Evolutionary conservation across 2,113 vertebrate species (phyloP).

Genomic region (Melanostigma gelatinosum): DNA sequence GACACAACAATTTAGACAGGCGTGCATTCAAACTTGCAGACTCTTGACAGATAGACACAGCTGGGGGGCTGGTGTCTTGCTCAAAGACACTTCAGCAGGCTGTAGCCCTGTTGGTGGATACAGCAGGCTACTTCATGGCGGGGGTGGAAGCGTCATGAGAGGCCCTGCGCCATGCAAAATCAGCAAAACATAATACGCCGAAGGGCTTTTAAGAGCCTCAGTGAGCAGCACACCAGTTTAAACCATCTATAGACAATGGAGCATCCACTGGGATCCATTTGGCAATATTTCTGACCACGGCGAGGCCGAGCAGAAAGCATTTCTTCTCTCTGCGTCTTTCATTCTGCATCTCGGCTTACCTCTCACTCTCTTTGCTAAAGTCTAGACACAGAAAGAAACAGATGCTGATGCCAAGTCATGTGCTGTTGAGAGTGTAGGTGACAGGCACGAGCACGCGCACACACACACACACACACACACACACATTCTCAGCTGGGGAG

Average conservation of each 20-base stretch:
- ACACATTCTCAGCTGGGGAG: conserved; percentile 28
- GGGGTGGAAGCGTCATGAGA: background rate
- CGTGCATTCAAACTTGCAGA: background rate
- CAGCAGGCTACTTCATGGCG: background rate
- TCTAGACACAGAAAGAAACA: conserved; percentile 64
- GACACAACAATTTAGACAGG: background rate
- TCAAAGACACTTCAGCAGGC: conserved; percentile 5
- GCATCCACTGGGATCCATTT: conserved; percentile 68
- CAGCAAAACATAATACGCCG: conserved; percentile 41
- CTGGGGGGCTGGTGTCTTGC: conserved; percentile 23
- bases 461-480: conserved; percentile 9
- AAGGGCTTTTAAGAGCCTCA: conserved; percentile 49
- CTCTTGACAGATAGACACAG: background rate
- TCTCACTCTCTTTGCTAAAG: conserved; percentile 31
- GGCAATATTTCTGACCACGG: conserved; percentile 42
- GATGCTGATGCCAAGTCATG: conserved; percentile 59
- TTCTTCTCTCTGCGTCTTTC: conserved; percentile 53
- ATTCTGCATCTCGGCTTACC: conserved; percentile 55
- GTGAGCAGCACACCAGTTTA: conserved; percentile 65
- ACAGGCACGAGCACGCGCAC: conserved; percentile 41
- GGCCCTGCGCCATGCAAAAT: conserved; percentile 32
- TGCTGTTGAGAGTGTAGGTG: conserved; percentile 52
- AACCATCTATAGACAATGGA: conserved; percentile 59
- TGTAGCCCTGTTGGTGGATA: background rate
- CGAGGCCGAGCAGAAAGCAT: conserved; percentile 49